Evolutionary conservation across 2,888 invertebrate species (phyloP), one percentile per base, ranked within the genome.

Genomic region (Dendrolimus houi): DNA sequence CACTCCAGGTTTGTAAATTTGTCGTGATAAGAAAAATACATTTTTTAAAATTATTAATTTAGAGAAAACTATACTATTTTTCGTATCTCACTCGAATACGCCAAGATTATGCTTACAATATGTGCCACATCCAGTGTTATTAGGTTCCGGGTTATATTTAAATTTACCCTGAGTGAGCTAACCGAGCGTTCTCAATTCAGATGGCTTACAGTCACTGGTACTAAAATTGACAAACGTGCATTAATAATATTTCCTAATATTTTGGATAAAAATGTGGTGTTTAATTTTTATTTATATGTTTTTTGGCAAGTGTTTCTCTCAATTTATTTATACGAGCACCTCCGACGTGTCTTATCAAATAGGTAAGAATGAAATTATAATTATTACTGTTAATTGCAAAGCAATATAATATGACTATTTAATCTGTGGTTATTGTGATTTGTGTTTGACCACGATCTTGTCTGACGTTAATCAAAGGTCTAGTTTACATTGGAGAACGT

Each of bases 291-390:
- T 56, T 56, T 77, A 8, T 66, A 63, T 62, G 52, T 75, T 52
- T 67, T 60, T 71, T 52, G 66, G 68, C 14, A 63, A 64, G 62
- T 72, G 77, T 62, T 63, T 64, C 53, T 56, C 80, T 6, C 78
- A 85, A 59, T 65, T 84, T 54, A 61, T 67, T 9, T 71, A 71
- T 54, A 69, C 63, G 9, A 66, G 74, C 55, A 75, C 65, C 10
- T 58, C 60, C 13, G 72, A 77, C 57, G 63, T 77, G 57, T 72
- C 79, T 2, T 85, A 79, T 61, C 75, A 85, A 71, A 77, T 87
- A 63, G 86, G 86, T 86, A 61, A 77, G 80, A 74, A n/a, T 9
- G 8, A 40, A 14, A 40, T n/a, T 40, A 10, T 12, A 53, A 53
- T 1, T n/a, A 8, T 14, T 3, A 52, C n/a, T 13, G 13, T 52